phyloP scores from a whole-genome alignment of 2,888 invertebrate species.

The Tetranychus truncatus region DNA sequence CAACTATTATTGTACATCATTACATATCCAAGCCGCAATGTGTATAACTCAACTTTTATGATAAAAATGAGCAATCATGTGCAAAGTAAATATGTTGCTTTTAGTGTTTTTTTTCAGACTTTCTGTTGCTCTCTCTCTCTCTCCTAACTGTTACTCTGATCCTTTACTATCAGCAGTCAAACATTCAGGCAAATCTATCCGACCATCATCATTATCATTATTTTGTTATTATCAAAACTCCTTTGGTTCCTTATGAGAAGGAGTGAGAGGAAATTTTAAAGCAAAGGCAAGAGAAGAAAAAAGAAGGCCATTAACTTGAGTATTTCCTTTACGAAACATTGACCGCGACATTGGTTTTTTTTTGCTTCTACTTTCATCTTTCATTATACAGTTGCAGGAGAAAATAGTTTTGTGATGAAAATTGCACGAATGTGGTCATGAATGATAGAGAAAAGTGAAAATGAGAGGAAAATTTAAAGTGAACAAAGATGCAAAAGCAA shows the following conservation, averaged over 20 bases:
- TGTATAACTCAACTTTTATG: not conserved
- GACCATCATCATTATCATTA: not conserved
- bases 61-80: constrained; percentile 30
- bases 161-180: not conserved
- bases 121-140: not conserved
- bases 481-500: no score
- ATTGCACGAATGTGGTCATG: no score
- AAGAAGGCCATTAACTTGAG: constrained; percentile 3
- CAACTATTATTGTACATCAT: not conserved
- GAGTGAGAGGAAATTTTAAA: not conserved
- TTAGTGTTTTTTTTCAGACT: not conserved
- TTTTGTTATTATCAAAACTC: constrained; percentile 6
- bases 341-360: constrained; percentile 1
- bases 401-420: no score
- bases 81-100: constrained; percentile 33
- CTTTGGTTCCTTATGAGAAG: not conserved
- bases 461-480: no score
- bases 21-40: no score
- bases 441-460: no score
- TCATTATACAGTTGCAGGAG: not conserved
- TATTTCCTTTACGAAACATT: not conserved
- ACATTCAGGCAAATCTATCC: not conserved
- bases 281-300: not conserved
- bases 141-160: not conserved
- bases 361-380: not conserved